Base-by-base conservation (phyloP, 2,113 vertebrate species). In the Bos indicus region DNA sequence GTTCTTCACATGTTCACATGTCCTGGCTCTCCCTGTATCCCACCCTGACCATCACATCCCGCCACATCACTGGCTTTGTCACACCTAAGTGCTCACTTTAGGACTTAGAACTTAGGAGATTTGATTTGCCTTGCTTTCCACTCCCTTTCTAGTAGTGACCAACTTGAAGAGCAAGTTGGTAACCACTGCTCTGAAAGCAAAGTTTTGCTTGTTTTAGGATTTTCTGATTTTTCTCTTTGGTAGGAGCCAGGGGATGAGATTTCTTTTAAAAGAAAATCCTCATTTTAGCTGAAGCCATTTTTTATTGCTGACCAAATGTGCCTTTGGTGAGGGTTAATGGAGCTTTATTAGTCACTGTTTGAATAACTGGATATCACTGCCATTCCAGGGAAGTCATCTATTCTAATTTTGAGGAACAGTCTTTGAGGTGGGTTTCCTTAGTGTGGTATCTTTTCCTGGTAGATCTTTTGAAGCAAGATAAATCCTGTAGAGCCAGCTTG, bases 231-330 rank as follows among this genome's bases (percentile, higher is more conserved):
- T 95, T 95, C 26, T 84, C 60, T 93, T 95, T 90, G 89, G 52
- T 97, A 94, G 59, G 64, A 97, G 64, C 89, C 96, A 97, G 97
- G 95, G 64, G 15, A 82, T 82, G 91, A 95, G 51, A 83, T 91
- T 97, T 80, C 84, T 95, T 98, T 98, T 78, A 51, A 94, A 95
- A 85, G 91, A 91, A 97, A 93, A 82, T 96, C 88, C 90, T 97
- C 85, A 95, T 97, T 95, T 97, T 96, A 96, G 87, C 93, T 90
- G 90, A 98, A 98, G 98, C 98, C 98, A 98, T 98, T 89, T 97
- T 3, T 97, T 94, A 96, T 93, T 97, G 94, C 92, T 98, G 98
- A 98, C 98, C 99, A 2, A 89, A 96, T 97, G 99, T 99, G 99
- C 99, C 99, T 99, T 99, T 97, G 95, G 97, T 0, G 88, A 89